Base-by-base conservation (phyloP, 2,888 invertebrate species). In the Hemaris fuciformis region DNA sequence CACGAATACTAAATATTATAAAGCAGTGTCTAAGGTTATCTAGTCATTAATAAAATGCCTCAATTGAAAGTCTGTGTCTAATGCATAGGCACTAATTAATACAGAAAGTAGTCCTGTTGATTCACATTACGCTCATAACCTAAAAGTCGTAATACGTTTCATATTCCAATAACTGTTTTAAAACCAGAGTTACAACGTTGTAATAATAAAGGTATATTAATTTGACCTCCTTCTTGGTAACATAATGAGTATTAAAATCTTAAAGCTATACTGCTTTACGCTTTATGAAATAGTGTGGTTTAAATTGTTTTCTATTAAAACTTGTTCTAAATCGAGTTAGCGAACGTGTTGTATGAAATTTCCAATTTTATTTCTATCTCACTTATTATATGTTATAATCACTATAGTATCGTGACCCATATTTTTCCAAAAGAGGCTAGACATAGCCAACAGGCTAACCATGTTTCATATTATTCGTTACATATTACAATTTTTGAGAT, bases 171-270 rank as follows among this genome's bases (percentile, higher is more conserved):
- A 15, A 27, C 10, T 1, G 5, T 53, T 53, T 53, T 53, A 53
- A 15, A 53, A 53, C 18, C 15, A 46, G 25, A 53, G 18, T 53
- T 31, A 27, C 53, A 20, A 53, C 31, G 27, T 53, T 18, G 31
- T 31, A 31, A 27, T 45, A 53, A 10, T 31, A 53, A 10, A 8
- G 38, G n/a, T 38, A 38, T 38, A 38, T 34, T 38, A 53, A 31
- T 53, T 18, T 53, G 53, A 53, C 53, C 53, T 18, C 53, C 31
- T 53, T 57, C 38, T 41, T 41, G 57, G 34, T 18, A 8, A 31
- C 48, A 31, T 27, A 27, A 27, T 27, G n/a, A 48, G 15, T 25
- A 25, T n/a, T 46, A n/a, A 38, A 38, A 38, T 45, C n/a, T 31
- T 10, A 3, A 53, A 31, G 10, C 31, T 18, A 15, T 31, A 27